Evolutionary conservation across 2,888 invertebrate genomes (phyloP).

Genomic region (Enchytraeus crypticus): DNA sequence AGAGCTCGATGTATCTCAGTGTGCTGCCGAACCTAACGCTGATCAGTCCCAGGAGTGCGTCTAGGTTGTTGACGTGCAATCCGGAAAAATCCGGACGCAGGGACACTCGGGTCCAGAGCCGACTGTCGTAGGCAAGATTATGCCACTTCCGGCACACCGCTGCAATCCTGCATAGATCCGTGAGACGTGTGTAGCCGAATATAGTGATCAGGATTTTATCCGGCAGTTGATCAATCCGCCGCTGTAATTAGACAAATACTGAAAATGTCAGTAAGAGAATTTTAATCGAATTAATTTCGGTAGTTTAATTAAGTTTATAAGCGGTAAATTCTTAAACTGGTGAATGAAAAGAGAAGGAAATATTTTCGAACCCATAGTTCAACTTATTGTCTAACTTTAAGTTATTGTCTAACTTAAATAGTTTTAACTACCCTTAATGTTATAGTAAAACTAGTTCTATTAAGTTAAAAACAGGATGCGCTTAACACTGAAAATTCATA

Average conservation of each 20-base stretch:
- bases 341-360: too few species aligned
- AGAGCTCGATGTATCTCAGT: conserved; percentile 54
- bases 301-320: too few species aligned
- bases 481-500: too few species aligned
- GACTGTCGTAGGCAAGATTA: conserved; percentile 84
- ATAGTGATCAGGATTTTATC: conserved; percentile 90
- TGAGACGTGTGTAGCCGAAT: conserved; percentile 85
- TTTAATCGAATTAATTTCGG: too few species aligned
- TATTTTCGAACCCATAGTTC: too few species aligned
- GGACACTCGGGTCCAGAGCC: conserved; percentile 90
- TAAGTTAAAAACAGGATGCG: too few species aligned
- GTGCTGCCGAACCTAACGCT: conserved; percentile 51
- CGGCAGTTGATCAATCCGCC: conserved; percentile 57
- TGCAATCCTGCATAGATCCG: conserved; percentile 85
- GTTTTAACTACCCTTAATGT: too few species aligned
- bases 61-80: conserved; percentile 66
- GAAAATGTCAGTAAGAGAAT: too few species aligned
- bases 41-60: conserved; percentile 76
- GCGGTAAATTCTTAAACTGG: too few species aligned
- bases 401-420: too few species aligned
- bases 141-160: conserved; percentile 93
- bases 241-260: conserved; percentile 16
- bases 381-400: too few species aligned
- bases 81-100: conserved; percentile 93
- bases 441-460: too few species aligned